Base-by-base conservation (phyloP, 2,888 invertebrate species). In the Argyresthia albistria region DNA sequence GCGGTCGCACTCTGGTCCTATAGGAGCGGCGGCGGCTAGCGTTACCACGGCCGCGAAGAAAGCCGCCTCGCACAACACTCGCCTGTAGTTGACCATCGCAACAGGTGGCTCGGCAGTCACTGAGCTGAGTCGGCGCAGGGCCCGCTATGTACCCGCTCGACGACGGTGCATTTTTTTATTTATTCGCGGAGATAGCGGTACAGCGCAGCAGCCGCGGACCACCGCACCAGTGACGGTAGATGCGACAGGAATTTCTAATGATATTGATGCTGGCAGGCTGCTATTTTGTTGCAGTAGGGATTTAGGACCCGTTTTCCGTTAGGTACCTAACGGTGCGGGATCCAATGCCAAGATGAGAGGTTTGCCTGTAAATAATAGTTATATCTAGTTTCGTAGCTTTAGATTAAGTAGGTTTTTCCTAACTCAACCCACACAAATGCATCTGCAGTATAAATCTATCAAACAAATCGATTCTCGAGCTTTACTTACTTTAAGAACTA, bases 131-230 rank as follows among this genome's bases (percentile, higher is more conserved):
- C 67, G 64, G 63, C 64, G 67, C 69, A 63, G 69, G 67, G 64
- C 63, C 78, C 75, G 76, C 80, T 81, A 73, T 84, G 83, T 80
- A 72, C 63, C 73, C 76, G 62, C 67, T 76, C 80, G 66, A 73
- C 69, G 70, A 73, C 69, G 70, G 61, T 80, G 82, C 82, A 82
- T 83, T 84, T 84, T 25, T 81, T 84, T 86, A 86, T 86, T 83
- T 86, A 84, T 83, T 83, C 68, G 73, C 77, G 62, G 70, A 80
- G 77, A 84, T 86, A 87, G 87, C 87, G 86, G 86, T 86, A 84
- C 75, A 77, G 69, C 53, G 54, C 53, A 53, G 53, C 43, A 43
- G 25, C 50, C 35, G 42, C 25, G 25, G 25, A 25, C 25, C 25
- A 6, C 10, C 47, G 47, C 47, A 12, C 45, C 45, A 9, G 12